phyloP scores from a whole-genome alignment of 2,113 vertebrate species.

The Coptodon rendalli region DNA sequence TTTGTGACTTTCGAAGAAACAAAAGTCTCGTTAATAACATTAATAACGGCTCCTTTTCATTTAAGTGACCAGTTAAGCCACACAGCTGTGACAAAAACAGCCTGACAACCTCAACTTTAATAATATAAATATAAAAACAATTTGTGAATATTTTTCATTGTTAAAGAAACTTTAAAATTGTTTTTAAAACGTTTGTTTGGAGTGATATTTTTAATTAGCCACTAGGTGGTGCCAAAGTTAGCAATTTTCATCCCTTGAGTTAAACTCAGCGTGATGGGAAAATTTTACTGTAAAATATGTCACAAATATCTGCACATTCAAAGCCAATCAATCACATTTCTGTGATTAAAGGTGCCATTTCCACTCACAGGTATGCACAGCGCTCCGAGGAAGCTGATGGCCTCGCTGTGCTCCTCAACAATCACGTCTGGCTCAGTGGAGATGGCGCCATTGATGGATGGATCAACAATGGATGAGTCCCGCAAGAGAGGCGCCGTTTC shows the following conservation, averaged over 20 bases:
- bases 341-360: neutral
- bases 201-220: neutral
- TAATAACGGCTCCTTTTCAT: neutral
- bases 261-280: neutral
- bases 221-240: neutral
- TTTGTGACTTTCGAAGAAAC: neutral
- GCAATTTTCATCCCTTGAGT: accelerated
- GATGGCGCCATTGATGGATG: constrained; percentile 27
- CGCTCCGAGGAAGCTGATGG: constrained; percentile 87
- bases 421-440: constrained; percentile 34
- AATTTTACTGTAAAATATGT: neutral
- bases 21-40: neutral
- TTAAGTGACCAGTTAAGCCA: neutral
- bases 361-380: constrained; percentile 89
- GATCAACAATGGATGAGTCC: constrained; percentile 14
- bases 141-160: neutral
- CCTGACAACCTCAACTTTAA: neutral
- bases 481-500: constrained; percentile 66
- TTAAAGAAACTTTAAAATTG: neutral
- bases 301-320: neutral
- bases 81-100: neutral
- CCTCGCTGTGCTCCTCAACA: constrained; percentile 53
- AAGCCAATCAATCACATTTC: neutral
- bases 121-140: neutral
- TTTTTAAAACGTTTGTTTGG: neutral